phyloP scores from a whole-genome alignment of 2,797 vertebrate species.

The Sciaenops ocellatus region DNA sequence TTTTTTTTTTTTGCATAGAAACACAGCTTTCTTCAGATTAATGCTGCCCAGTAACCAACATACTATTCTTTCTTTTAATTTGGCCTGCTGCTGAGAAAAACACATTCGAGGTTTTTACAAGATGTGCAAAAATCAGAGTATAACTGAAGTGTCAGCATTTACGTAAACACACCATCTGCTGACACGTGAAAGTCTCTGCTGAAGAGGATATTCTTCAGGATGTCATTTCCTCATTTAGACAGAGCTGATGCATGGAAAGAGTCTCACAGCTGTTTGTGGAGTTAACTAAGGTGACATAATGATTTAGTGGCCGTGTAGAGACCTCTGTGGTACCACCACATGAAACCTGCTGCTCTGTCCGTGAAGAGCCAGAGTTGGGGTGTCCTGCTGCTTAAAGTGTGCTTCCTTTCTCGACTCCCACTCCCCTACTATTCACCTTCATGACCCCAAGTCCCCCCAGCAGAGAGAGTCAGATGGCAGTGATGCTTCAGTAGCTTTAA shows the following conservation, averaged over 20 bases:
- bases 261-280: conserved; percentile 13
- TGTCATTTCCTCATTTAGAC: conserved; percentile 24
- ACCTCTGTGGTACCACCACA: conserved; percentile 44
- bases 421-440: conserved; percentile 62
- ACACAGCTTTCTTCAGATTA: background rate
- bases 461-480: conserved; percentile 51
- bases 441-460: conserved; percentile 26
- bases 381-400: conserved; percentile 44
- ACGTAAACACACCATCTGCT: conserved; percentile 29
- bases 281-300: conserved; percentile 46
- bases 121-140: background rate
- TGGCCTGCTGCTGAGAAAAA: background rate
- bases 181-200: conserved; percentile 10
- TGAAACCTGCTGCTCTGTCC: conserved; percentile 41
- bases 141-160: conserved; percentile 8
- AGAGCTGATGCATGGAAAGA: conserved; percentile 10
- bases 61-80: background rate
- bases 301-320: conserved; percentile 54
- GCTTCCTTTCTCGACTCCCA: conserved; percentile 57
- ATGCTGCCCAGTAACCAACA: background rate
- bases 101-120: background rate
- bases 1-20: background rate
- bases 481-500: conserved; percentile 49
- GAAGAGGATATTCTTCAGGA: conserved; percentile 27
- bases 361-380: conserved; percentile 32